phyloP scores from a whole-genome alignment of 2,888 invertebrate genomes.

The Leucophora obtusa region DNA sequence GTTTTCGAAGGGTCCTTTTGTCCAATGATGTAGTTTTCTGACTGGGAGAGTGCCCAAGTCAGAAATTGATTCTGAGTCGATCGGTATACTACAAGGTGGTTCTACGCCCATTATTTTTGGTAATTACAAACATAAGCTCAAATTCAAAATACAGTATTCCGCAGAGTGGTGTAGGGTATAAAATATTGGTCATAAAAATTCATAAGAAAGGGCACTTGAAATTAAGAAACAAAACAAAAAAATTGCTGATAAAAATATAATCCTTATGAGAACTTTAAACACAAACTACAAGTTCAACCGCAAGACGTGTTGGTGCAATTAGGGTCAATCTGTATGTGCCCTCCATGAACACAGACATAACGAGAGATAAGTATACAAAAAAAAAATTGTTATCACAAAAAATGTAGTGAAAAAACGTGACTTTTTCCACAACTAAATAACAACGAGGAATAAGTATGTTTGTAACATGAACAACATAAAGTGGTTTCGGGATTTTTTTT shows the following conservation, averaged over 20 bases:
- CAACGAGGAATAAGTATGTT: neutral
- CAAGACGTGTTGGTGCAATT: constrained; percentile 59
- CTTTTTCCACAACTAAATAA: constrained; percentile 24
- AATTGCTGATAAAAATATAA: constrained; percentile 34
- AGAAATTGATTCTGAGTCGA: too few species aligned
- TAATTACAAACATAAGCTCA: too few species aligned
- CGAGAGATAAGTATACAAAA: constrained; percentile 15
- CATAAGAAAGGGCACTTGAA: constrained; percentile 13
- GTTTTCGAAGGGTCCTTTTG: too few species aligned
- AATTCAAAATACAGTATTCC: too few species aligned
- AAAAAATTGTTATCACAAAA: constrained; percentile 9
- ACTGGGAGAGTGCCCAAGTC: too few species aligned
- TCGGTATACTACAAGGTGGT: too few species aligned
- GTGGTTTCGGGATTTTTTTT: constrained; percentile 23
- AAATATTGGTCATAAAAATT: too few species aligned
- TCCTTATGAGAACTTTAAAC: constrained; percentile 54
- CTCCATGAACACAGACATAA: neutral
- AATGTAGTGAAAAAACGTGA: constrained; percentile 39
- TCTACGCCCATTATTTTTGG: too few species aligned
- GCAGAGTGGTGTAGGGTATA: too few species aligned
- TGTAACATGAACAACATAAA: constrained; percentile 50
- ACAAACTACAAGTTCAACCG: constrained; percentile 50
- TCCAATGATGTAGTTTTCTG: too few species aligned
- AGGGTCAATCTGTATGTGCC: constrained; percentile 43
- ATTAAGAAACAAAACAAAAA: constrained; percentile 7